Conservation (phyloP, 2,113 vertebrate species). For the Ophthalmotilapia sp. region DNA sequence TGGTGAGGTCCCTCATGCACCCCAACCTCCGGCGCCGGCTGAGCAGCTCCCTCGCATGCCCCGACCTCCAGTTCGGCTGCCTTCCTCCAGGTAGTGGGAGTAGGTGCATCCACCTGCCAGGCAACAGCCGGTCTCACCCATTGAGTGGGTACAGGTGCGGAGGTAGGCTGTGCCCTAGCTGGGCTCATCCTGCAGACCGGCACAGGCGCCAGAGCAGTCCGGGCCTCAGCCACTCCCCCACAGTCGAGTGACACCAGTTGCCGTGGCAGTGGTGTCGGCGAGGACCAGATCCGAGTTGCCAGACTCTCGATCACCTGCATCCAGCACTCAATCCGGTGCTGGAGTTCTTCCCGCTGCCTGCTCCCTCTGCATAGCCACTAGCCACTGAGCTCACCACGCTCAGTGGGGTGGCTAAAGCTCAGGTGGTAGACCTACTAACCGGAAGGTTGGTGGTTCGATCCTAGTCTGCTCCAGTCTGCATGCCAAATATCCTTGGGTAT, state of each 20-base stretch:
- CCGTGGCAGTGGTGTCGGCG: rapidly evolving
- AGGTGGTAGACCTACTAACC: not conserved
- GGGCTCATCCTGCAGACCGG: not conserved
- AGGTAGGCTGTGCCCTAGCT: not conserved
- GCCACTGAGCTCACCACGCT: not conserved
- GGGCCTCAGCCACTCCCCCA: not conserved
- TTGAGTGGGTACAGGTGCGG: not conserved
- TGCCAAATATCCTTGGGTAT: not conserved
- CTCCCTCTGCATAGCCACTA: not conserved
- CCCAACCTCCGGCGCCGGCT: not conserved
- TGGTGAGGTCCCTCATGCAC: not conserved
- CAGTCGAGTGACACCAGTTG: not conserved
- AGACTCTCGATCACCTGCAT: not conserved
- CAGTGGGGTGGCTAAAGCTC: not conserved
- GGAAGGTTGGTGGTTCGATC: not conserved
- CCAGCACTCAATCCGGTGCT: not conserved
- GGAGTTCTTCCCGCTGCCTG: not conserved
- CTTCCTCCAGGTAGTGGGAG: not conserved
- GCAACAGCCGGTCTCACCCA: not conserved
- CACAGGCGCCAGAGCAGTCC: not conserved
- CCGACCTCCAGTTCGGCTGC: not conserved
- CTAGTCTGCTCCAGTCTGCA: not conserved
- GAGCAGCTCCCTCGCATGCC: not conserved
- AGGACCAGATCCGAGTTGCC: not conserved
- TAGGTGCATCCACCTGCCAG: not conserved